phyloP scores from a whole-genome alignment of 2,113 vertebrate genomes.

The Laticauda colubrina region DNA sequence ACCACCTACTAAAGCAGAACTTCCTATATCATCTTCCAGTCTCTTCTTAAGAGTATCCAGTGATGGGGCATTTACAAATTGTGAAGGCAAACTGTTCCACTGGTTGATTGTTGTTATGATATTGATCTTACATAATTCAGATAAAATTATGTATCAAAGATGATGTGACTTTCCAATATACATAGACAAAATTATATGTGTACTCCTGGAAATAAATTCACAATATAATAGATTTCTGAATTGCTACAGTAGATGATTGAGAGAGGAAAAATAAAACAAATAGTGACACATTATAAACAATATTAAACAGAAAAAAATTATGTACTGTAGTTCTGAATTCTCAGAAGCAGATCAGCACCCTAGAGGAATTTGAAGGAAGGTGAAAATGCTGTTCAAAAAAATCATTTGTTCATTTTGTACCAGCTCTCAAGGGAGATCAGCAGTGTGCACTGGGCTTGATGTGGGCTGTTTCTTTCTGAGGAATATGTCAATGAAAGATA shows the following conservation, averaged over 20 bases:
- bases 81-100: neutral
- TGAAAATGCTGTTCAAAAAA: constrained; percentile 53
- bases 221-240: neutral
- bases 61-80: neutral
- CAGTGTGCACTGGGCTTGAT: constrained; percentile 48
- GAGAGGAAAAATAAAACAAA: neutral
- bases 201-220: neutral
- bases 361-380: constrained; percentile 6
- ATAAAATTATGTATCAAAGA: neutral
- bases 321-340: neutral
- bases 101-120: neutral
- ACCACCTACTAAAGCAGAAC: neutral
- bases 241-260: neutral
- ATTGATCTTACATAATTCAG: neutral
- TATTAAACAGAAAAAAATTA: neutral
- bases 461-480: constrained; percentile 50
- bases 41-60: neutral
- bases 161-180: neutral
- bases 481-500: constrained; percentile 68
- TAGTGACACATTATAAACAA: neutral
- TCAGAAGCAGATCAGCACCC: constrained; percentile 27
- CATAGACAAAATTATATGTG: neutral
- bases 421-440: constrained; percentile 43
- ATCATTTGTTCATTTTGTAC: constrained; percentile 55
- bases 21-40: neutral